Evolutionary conservation across 1,140 invertebrate species (phyloP).

Genomic region (Bombus cullumanus): DNA sequence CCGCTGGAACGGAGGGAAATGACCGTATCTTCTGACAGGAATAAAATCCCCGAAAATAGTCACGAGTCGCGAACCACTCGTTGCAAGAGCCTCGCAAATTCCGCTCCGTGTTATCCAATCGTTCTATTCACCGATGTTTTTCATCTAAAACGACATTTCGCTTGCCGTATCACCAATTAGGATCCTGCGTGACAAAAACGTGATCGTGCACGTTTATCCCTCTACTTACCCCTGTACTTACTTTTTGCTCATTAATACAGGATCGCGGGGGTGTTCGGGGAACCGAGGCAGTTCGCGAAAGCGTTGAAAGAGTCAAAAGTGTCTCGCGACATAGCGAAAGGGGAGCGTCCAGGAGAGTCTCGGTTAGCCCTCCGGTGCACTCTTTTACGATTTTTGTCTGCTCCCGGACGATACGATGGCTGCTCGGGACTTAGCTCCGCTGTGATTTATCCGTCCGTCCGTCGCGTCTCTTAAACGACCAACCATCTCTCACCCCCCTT

Average conservation of each 20-base stretch:
- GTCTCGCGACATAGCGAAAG: neutral
- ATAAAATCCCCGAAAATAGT: constrained; percentile 42
- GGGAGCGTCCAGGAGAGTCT: constrained; percentile 39
- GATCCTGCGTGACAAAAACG: no score
- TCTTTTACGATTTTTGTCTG: constrained; percentile 78
- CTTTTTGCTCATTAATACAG: no score
- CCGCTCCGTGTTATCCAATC: neutral
- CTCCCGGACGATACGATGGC: constrained; percentile 28
- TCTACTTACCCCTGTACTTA: no score
- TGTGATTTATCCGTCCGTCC: constrained; percentile 72
- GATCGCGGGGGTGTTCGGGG: no score
- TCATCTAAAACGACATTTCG: neutral
- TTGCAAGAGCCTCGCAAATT: neutral
- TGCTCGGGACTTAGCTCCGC: constrained; percentile 50
- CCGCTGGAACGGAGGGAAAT: neutral
- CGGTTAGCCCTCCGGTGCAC: neutral
- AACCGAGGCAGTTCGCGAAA: no score
- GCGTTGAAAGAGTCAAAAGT: no score
- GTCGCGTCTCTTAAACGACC: constrained; percentile 46
- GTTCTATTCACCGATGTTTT: neutral
- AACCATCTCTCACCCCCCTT: constrained; percentile 6
- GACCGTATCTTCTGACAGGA: constrained; percentile 14
- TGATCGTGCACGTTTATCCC: neutral
- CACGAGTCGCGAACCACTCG: neutral
- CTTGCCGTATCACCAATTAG: neutral